Evolutionary conservation across 2,888 invertebrate genomes (phyloP).

Genomic region (Acleris sparsana): DNA sequence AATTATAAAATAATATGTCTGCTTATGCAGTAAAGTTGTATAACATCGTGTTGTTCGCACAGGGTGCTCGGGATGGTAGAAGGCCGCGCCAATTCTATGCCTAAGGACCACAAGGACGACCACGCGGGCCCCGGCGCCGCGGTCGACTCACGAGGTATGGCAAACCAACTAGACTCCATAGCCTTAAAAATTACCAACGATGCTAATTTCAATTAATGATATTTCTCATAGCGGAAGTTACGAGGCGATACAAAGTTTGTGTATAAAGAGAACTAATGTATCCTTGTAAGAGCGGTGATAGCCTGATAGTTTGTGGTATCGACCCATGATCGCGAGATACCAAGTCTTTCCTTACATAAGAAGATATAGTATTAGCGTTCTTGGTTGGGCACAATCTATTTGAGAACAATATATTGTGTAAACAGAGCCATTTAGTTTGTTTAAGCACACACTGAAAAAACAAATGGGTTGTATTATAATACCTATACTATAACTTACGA

Average conservation of each 20-base stretch:
- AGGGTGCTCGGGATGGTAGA: constrained; percentile 72
- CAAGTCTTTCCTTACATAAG: background rate
- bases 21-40: background rate
- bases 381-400: too few relatives aligned
- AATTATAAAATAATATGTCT: too few relatives aligned
- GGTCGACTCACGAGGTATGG: constrained; percentile 1
- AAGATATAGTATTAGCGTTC: background rate
- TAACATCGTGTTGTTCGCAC: constrained; percentile 12
- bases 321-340: background rate
- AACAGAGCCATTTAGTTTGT: too few relatives aligned
- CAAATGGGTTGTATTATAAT: too few relatives aligned
- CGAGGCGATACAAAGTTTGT: too few relatives aligned
- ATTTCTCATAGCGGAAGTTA: too few relatives aligned
- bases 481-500: too few relatives aligned
- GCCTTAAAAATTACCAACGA: too few relatives aligned
- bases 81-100: constrained; percentile 62
- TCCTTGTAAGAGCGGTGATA: background rate
- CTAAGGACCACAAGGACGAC: constrained; percentile 69
- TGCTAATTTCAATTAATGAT: too few relatives aligned
- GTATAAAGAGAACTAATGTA: background rate
- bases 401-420: too few relatives aligned
- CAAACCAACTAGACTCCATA: too few relatives aligned
- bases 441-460: too few relatives aligned
- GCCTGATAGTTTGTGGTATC: background rate
- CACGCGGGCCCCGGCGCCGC: constrained; percentile 33